Percentiles rank a stretch among this genome's conserved stretches.
Evolutionary conservation across 2,888 invertebrate species (phyloP).

Genomic region (Biston betularia): DNA sequence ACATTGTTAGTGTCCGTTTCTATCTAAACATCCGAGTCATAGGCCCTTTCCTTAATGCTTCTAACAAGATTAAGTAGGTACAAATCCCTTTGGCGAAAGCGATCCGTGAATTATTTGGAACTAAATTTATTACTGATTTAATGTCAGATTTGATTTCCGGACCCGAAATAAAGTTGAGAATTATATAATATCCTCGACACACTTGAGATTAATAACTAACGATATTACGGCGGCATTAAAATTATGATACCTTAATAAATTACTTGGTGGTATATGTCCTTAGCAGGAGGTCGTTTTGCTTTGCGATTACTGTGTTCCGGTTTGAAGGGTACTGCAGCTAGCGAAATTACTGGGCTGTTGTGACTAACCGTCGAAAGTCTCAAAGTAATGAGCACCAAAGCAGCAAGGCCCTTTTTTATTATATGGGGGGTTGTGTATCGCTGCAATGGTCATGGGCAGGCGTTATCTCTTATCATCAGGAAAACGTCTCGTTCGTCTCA

Average conservation of each 20-base stretch:
- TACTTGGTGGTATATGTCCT: not conserved
- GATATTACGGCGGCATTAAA: slow-evolving; percentile 15
- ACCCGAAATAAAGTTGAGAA: slow-evolving; percentile 22
- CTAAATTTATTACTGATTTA: slow-evolving; percentile 40
- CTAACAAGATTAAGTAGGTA: slow-evolving; percentile 41
- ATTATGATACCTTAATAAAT: slow-evolving; percentile 4
- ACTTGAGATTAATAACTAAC: slow-evolving; percentile 9
- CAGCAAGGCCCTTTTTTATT: too few relatives aligned
- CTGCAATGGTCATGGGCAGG: too few relatives aligned
- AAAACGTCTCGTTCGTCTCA: too few relatives aligned
- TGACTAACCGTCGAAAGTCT: too few relatives aligned
- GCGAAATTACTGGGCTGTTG: too few relatives aligned
- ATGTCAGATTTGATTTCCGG: slow-evolving; percentile 31
- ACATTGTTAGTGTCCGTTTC: not conserved
- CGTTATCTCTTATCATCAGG: too few relatives aligned
- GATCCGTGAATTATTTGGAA: slow-evolving; percentile 38
- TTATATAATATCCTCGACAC: slow-evolving; percentile 18
- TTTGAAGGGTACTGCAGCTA: too few relatives aligned
- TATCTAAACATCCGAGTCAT: slow-evolving; percentile 32
- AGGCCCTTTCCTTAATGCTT: slow-evolving; percentile 37
- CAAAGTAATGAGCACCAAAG: too few relatives aligned
- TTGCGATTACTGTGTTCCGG: not conserved
- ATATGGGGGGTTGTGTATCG: too few relatives aligned
- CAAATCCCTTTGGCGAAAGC: slow-evolving; percentile 38
- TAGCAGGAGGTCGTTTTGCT: too few relatives aligned